Conservation (phyloP, 2,797 vertebrate genomes). For the Xenentodon cancila region DNA sequence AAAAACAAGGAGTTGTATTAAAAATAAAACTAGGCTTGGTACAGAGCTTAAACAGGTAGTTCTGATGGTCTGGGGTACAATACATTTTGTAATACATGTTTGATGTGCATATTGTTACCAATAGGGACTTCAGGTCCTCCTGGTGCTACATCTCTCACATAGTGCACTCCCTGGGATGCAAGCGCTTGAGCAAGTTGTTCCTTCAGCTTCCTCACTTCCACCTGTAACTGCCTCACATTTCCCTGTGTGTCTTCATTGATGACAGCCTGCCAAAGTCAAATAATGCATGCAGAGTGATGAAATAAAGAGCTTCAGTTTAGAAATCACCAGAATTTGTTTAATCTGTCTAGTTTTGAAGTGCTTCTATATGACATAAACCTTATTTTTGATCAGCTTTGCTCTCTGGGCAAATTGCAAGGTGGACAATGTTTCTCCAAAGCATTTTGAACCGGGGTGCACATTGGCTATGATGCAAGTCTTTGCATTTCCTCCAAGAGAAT, state of each 20-base stretch:
- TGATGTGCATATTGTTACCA: constrained; percentile 51
- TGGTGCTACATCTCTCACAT: constrained; percentile 54
- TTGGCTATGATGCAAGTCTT: constrained; percentile 97
- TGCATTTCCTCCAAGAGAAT: constrained; percentile 97
- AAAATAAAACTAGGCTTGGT: background rate
- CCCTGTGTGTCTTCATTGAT: constrained; percentile 97
- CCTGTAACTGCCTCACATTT: constrained; percentile 92
- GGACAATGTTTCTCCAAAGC: constrained; percentile 95
- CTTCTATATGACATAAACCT: constrained; percentile 77
- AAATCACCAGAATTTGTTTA: background rate
- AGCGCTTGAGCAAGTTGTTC: constrained; percentile 87
- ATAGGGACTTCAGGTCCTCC: constrained; percentile 64
- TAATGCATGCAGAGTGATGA: background rate
- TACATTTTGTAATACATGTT: background rate
- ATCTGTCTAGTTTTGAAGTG: background rate
- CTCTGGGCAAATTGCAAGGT: constrained; percentile 96
- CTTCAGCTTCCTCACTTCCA: constrained; percentile 93
- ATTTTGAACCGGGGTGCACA: constrained; percentile 94
- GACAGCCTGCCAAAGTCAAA: constrained; percentile 82
- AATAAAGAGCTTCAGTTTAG: background rate
- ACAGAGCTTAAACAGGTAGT: background rate
- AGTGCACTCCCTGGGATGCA: constrained; percentile 40
- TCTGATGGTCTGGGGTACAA: background rate
- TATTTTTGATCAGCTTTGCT: constrained; percentile 98
- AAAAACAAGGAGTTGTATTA: background rate